Base-by-base conservation (phyloP, 2,797 vertebrate species). In the Cossypha niveicapilla region DNA sequence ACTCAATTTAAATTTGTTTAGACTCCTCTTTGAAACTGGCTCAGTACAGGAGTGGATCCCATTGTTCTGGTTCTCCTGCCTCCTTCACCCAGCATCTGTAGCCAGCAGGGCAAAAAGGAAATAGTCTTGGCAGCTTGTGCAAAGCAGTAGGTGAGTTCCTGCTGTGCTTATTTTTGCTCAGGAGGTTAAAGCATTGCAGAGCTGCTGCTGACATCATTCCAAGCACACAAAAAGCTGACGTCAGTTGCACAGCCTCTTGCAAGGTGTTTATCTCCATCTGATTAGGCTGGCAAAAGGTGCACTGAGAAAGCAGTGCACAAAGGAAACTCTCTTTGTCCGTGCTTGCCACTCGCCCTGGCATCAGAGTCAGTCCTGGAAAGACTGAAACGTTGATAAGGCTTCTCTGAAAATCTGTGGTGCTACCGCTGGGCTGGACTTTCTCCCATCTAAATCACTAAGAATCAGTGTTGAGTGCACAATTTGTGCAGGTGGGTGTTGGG, bases 241-340 rank as follows among this genome's bases (percentile, higher is more conserved):
- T 95, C 71, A 86, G 87, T 79, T 71, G 32, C 50, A 45, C 48
- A 35, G 50, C 54, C 13, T 67, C n/a, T 79, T 50, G 88, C 94
- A 94, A 95, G 92, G 88, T 95, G 94, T 88, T 96, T 96, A 93
- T 96, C 94, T 95, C 50, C 88, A 90, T 93, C 83, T 93, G 93
- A 95, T 95, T 95, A 96, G 88, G 65, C 75, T 91, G 68, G 74
- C 57, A 54, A 92, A 93, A 68, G 0, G 6, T 21, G 3, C 25
- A 14, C 37, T 67, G 79, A 32, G 37, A 75, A 88, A 80, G 53
- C 67, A 82, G 74, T 25, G 13, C 57, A 70, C 34, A 70, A 37
- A 76, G 58, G 73, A 67, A 92, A 80, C 0, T 34, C 24, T 85
- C 44, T 73, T 78, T 88, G 60, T 62, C 65, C 1, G 0, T 34